Conservation (phyloP, 2,888 invertebrate species). For the Tinea trinotella region DNA sequence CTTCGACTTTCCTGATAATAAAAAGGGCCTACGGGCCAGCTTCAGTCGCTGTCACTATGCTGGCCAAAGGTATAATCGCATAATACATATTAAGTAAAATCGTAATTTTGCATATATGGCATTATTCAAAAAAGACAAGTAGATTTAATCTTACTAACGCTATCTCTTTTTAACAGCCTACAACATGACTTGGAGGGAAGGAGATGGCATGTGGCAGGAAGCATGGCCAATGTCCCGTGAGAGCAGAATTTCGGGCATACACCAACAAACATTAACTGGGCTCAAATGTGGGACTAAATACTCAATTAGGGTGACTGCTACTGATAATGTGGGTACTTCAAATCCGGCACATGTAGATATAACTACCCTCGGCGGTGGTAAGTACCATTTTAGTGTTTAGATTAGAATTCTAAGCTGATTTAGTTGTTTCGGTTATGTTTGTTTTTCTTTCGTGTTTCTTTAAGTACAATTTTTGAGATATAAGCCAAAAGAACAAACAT, state of each 20-base stretch:
- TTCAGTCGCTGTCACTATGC: too few species aligned
- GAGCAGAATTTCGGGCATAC: slow-evolving; percentile 66
- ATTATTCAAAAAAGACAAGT: too few species aligned
- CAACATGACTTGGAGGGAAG: slow-evolving; percentile 63
- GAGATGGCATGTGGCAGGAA: slow-evolving; percentile 67
- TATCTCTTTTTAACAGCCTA: slow-evolving; percentile 46
- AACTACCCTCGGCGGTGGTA: slow-evolving; percentile 73
- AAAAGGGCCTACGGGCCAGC: too few species aligned
- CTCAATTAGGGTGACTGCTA: slow-evolving; percentile 83
- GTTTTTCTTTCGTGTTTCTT: too few species aligned
- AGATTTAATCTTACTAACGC: not conserved
- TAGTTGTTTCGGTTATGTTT: too few species aligned
- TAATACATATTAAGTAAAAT: too few species aligned
- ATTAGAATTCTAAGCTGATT: slow-evolving; percentile 30
- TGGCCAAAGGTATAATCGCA: too few species aligned
- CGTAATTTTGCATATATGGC: too few species aligned
- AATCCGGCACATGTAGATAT: slow-evolving; percentile 74
- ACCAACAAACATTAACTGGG: slow-evolving; percentile 77
- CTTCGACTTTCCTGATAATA: too few species aligned
- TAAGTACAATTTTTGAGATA: too few species aligned
- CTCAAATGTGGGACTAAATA: slow-evolving; percentile 89
- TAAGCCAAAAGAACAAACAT: too few species aligned
- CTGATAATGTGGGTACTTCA: slow-evolving; percentile 86
- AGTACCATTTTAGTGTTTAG: slow-evolving; percentile 45
- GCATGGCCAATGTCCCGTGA: slow-evolving; percentile 75